These are phyloP conservation scores for Trididemnum miniatum DNA, from an alignment of 23 tunicate genomes.

Conservation along the genomic window DNA sequence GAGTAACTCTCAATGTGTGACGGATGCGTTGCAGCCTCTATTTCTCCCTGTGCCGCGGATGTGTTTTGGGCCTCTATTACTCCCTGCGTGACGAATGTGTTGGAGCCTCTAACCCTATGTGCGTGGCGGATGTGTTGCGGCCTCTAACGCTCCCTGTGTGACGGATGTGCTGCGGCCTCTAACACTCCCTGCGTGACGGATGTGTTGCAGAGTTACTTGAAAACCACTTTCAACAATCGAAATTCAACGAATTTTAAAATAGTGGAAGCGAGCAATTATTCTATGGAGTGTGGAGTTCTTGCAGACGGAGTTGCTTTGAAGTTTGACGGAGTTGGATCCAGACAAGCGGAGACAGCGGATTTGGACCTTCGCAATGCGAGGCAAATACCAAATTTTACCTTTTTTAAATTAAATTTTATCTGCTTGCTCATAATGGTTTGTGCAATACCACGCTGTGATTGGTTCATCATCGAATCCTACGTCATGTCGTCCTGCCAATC, in stretches of 20 bases:
- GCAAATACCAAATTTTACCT: no score
- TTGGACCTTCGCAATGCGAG: slow-evolving; percentile 79
- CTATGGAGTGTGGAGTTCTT: slow-evolving; percentile 53
- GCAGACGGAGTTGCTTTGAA: slow-evolving; percentile 49
- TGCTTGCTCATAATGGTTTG: slow-evolving; percentile 59
- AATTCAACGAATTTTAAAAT: slow-evolving; percentile 26
- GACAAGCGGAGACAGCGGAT: slow-evolving; percentile 64
- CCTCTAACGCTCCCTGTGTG: no score
- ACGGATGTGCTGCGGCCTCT: no score
- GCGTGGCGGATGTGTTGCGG: no score
- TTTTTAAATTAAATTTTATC: no score
- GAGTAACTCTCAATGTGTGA: no score
- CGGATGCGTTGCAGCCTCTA: no score
- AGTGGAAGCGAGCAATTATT: slow-evolving; percentile 44
- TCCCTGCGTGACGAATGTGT: no score
- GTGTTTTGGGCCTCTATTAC: no score
- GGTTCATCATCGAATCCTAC: slow-evolving; percentile 9
- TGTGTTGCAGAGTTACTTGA: neutral
- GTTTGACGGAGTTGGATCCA: slow-evolving; percentile 79
- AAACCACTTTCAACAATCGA: neutral
- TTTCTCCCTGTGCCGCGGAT: no score
- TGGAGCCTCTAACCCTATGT: no score
- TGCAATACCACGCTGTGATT: slow-evolving; percentile 72
- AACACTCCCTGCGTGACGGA: no score
- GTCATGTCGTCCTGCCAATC: slow-evolving; percentile 42